Base-by-base conservation (phyloP, 2,888 invertebrate species). In the Drosophila setosimentum region DNA sequence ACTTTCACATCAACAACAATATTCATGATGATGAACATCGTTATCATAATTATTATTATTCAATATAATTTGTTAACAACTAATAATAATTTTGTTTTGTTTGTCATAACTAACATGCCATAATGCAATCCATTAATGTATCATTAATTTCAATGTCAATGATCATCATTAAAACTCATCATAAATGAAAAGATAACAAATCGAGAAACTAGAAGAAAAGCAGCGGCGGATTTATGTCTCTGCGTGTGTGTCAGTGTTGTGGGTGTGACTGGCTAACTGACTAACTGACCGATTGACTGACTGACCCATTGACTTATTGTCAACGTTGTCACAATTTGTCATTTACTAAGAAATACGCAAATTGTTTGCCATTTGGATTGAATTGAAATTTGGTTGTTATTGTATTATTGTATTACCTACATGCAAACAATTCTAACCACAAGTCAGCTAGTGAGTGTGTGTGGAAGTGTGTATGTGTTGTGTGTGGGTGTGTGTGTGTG, bases 41-140 rank as follows among this genome's bases (percentile, higher is more conserved):
- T 61, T 53, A 66, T 62, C 58, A 58, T 73, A 54, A 66, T 69
- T 70, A 67, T 83, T 79, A 73, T 79, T 82, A 80, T 68, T 85
- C 86, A 89, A 85, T 89, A 87, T 85, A 85, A 87, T 89, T 87
- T 87, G 80, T 89, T 87, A 87, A 87, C 87, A 87, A 87, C 87
- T 87, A 87, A 87, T 87, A 89, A 89, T 89, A 85, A 87, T 87
- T 80, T 80, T 76, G 77, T 79, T 79, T 71, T 60, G 57, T 71
- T 77, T 74, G 78, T 85, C 91, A 91, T 91, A 91, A 90, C 91
- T 91, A 91, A 91, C 89, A 87, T 91, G 86, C 86, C 91, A 91
- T 91, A 91, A 88, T 86, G 68, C 77, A 68, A 80, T 76, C 72
- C 86, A 90, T 82, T 87, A 77, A 82, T 79, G 58, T 80, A 91